phyloP scores from a whole-genome alignment of 2,888 invertebrate genomes.

The Zonitis immaculata region DNA sequence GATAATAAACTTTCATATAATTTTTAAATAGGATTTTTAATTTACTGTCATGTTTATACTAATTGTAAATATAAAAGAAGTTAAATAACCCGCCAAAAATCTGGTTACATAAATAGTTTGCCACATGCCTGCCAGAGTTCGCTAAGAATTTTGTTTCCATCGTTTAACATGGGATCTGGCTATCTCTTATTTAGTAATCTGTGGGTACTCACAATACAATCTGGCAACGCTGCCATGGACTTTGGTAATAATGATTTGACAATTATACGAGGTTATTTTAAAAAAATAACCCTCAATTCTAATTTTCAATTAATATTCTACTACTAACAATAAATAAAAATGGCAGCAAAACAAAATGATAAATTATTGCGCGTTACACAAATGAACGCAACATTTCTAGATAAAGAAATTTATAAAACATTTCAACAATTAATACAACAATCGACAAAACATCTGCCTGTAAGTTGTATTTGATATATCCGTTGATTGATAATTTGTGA shows the following conservation, averaged over 20 bases:
- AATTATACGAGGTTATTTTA: not conserved
- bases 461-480: constrained; percentile 46
- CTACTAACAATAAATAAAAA: not conserved
- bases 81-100: not conserved
- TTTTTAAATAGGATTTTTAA: not conserved
- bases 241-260: not conserved
- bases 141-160: not conserved
- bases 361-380: constrained; percentile 46
- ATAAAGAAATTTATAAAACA: constrained; percentile 70
- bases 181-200: too few relatives aligned
- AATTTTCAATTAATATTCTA: not conserved
- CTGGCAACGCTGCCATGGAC: not conserved
- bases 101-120: not conserved
- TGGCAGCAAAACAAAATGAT: constrained; percentile 15
- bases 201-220: too few relatives aligned
- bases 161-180: too few relatives aligned
- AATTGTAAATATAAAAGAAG: not conserved
- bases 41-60: not conserved
- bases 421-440: constrained; percentile 63
- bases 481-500: too few relatives aligned
- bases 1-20: not conserved
- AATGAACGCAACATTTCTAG: constrained; percentile 75
- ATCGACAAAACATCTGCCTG: constrained; percentile 62
- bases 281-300: not conserved
- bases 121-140: not conserved